A percentile compares a stretch with the other conserved stretches of the same genome.
phyloP scores from a whole-genome alignment of 2,888 invertebrate species.

The Corythucha ciliata region DNA sequence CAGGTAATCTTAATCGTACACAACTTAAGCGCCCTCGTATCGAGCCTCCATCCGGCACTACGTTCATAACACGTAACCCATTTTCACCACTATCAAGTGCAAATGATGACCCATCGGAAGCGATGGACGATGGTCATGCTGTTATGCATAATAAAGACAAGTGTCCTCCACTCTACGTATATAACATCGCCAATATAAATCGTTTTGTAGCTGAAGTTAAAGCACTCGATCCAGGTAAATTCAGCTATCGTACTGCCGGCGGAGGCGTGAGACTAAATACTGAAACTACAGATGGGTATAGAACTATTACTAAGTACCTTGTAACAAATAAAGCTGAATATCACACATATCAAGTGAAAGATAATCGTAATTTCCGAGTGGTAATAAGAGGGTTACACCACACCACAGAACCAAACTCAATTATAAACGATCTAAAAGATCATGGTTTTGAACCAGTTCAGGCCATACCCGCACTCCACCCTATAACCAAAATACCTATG shows the following conservation, averaged over 20 bases:
- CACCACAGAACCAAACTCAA: background rate
- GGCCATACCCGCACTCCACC: conserved; percentile 2
- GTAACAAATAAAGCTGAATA: conserved; percentile 11
- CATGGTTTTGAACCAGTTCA: conserved; percentile 7
- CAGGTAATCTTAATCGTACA: conserved; percentile 5
- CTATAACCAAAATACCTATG: conserved; percentile 15
- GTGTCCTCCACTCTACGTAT: conserved; percentile 13
- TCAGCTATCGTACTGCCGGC: conserved; percentile 10
- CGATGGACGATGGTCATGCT: conserved; percentile 2
- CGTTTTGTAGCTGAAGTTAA: conserved; percentile 3
- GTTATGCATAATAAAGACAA: too few relatives aligned
- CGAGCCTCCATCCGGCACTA: background rate
- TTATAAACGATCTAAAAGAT: conserved; percentile 9
- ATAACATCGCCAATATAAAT: conserved; percentile 14
- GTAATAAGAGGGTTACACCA: conserved; percentile 16
- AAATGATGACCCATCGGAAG: background rate
- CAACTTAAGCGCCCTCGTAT: conserved; percentile 17
- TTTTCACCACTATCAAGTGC: background rate
- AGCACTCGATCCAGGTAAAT: conserved; percentile 34
- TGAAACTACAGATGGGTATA: conserved; percentile 17
- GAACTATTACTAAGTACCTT: conserved; percentile 3
- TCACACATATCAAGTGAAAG: conserved; percentile 14
- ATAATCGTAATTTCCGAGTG: conserved; percentile 6
- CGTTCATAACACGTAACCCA: conserved; percentile 5
- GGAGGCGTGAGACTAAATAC: conserved; percentile 1